Conservation (phyloP, 23 tunicate species). For the Styela plicata region DNA sequence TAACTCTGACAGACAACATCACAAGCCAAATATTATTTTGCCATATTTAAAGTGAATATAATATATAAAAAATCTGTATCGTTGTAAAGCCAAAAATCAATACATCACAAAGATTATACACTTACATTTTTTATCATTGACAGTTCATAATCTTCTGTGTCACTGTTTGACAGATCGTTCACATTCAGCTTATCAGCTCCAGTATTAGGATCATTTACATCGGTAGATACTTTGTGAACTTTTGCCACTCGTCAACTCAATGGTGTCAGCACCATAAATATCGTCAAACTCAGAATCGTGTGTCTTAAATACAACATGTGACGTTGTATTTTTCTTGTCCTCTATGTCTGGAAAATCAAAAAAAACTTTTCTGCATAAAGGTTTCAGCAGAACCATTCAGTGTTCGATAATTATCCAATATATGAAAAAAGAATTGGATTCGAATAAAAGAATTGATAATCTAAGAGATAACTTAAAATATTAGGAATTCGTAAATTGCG, state of each 20-base stretch:
- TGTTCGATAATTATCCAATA: too few relatives aligned
- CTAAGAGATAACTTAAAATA: too few relatives aligned
- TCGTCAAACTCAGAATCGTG: not conserved
- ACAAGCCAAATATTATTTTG: too few relatives aligned
- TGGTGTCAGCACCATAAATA: not conserved
- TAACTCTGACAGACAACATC: too few relatives aligned
- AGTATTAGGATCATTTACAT: not conserved
- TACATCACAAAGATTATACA: not conserved
- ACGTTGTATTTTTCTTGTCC: not conserved
- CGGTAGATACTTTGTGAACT: not conserved
- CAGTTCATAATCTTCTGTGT: conserved; percentile 26
- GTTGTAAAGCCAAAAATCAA: too few relatives aligned
- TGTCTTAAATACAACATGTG: not conserved
- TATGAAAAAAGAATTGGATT: too few relatives aligned
- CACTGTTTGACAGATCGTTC: not conserved
- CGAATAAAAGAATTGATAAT: too few relatives aligned
- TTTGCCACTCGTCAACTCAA: not conserved
- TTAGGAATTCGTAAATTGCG: too few relatives aligned
- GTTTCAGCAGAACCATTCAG: too few relatives aligned
- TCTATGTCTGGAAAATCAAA: not conserved
- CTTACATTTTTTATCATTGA: conserved; percentile 19
- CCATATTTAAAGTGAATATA: too few relatives aligned
- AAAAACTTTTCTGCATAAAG: too few relatives aligned
- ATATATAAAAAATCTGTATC: too few relatives aligned
- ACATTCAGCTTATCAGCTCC: not conserved